Evolutionary conservation across 2,797 vertebrate species (phyloP), one percentile per base, ranked within the genome.

Genomic region (Remorina albescens): DNA sequence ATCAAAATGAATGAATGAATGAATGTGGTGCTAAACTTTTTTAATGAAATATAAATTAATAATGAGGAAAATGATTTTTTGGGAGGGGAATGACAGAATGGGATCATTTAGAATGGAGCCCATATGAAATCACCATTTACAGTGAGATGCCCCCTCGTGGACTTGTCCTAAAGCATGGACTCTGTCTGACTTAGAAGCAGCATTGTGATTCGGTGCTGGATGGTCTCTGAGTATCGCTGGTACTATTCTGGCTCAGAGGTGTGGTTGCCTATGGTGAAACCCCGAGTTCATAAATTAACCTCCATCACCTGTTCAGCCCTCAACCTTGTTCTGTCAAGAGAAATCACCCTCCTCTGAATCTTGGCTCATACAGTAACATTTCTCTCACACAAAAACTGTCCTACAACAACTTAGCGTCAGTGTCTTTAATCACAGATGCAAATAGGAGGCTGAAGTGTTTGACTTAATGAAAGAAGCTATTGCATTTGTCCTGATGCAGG

Each of bases 191-290:
- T 90, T 76, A 86, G 9, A 2, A 44, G 72, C 36, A 2, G 26
- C 63, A 23, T 71, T 44, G 37, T 50, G 74, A 71, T 59, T 50
- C 23, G 2, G 37, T 76, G 76, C 83, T 34, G 53, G 78, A 79
- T 41, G 36, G 76, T 53, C 23, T 76, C 60, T 57, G 73, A 34
- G 1, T 76, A 49, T 76, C 79, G 18, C 67, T 84, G 65, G 23
- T 15, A 64, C 89, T 87, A 86, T 88, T 89, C 85, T 83, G 71
- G 85, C 74, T 78, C 79, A 2, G 66, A 81, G 77, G 74, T 92
- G 87, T 86, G 74, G 87, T 89, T 89, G 80, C 85, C 73, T 67
- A 68, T 50, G 77, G 72, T 81, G 44, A 75, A 83, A 78, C 37
- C 64, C 28, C 18, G 58, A 80, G 86, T 83, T 90, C 85, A 67